Conservation (phyloP, 1,140 invertebrate genomes). For the Hyles vespertilio region DNA sequence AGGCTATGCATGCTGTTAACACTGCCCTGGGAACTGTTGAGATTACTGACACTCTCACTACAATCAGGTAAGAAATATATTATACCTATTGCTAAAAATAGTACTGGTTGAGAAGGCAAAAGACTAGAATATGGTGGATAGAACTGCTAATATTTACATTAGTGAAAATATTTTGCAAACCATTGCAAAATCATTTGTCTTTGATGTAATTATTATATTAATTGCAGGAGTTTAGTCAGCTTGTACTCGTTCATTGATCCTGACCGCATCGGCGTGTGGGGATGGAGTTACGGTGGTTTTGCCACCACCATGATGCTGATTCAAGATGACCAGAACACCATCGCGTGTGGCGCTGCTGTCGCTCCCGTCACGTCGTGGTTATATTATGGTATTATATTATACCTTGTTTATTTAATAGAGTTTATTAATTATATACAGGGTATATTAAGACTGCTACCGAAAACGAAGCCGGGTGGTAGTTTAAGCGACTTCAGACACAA, state of each 20-base stretch:
- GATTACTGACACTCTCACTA: constrained; percentile 84
- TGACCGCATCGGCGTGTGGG: constrained; percentile 87
- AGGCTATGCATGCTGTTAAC: constrained; percentile 87
- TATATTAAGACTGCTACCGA: too few relatives aligned
- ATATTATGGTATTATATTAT: constrained; percentile 83
- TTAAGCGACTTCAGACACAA: too few relatives aligned
- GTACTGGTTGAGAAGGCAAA: neutral
- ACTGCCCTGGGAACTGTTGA: constrained; percentile 90
- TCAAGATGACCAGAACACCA: constrained; percentile 81
- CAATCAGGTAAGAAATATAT: constrained; percentile 56
- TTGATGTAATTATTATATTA: neutral
- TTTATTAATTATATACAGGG: neutral
- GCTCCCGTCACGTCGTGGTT: constrained; percentile 93
- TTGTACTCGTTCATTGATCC: constrained; percentile 80
- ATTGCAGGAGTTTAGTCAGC: constrained; percentile 78
- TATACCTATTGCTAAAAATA: neutral
- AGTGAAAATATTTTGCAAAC: too few relatives aligned
- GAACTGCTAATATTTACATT: too few relatives aligned
- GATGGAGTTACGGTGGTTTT: constrained; percentile 97
- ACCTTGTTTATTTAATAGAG: constrained; percentile 9
- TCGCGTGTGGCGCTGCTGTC: constrained; percentile 95
- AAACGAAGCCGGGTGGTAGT: too few relatives aligned
- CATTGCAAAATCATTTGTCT: too few relatives aligned
- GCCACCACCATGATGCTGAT: constrained; percentile 89
- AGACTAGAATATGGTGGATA: too few relatives aligned